Evolutionary conservation across 1,140 invertebrate genomes (phyloP).

Genomic region (Lanistes nyassanus): DNA sequence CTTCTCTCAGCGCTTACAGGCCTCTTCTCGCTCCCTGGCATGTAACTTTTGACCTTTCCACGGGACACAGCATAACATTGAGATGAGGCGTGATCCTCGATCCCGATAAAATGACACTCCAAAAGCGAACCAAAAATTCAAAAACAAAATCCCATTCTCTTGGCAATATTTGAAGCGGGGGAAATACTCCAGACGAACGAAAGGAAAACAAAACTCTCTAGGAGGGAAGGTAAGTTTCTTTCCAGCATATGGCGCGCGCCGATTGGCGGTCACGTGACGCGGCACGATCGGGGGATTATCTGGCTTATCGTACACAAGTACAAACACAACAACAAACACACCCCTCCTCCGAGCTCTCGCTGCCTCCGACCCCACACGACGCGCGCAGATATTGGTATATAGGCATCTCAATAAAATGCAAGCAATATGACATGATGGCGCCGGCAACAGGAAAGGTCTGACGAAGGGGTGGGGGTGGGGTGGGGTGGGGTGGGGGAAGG

Average conservation of each 20-base stretch:
- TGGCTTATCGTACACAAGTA: conserved; percentile 16
- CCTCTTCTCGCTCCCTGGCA: too few species aligned
- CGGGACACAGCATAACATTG: too few species aligned
- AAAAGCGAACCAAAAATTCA: too few species aligned
- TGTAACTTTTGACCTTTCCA: too few species aligned
- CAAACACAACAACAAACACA: conserved; percentile 21
- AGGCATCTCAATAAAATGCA: conserved; percentile 15
- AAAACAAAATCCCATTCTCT: too few species aligned
- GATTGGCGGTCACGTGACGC: conserved; percentile 8
- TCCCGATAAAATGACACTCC: too few species aligned
- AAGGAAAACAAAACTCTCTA: too few species aligned
- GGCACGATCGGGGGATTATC: conserved; percentile 14
- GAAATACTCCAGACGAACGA: too few species aligned
- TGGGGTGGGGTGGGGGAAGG: not conserved
- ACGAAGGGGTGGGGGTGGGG: not conserved
- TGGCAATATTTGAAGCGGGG: too few species aligned
- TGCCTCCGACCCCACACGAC: conserved; percentile 11
- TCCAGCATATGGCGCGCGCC: conserved; percentile 17
- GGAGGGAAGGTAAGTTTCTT: not conserved
- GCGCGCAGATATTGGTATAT: conserved; percentile 5
- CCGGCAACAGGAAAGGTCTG: not conserved
- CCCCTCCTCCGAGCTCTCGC: not conserved
- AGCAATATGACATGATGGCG: conserved; percentile 16
- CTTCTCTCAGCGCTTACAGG: too few species aligned
- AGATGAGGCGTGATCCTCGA: too few species aligned